Evolutionary conservation across 2,888 invertebrate genomes (phyloP), one percentile per base, ranked within the genome.

Genomic region (Leucophora obtusa): DNA sequence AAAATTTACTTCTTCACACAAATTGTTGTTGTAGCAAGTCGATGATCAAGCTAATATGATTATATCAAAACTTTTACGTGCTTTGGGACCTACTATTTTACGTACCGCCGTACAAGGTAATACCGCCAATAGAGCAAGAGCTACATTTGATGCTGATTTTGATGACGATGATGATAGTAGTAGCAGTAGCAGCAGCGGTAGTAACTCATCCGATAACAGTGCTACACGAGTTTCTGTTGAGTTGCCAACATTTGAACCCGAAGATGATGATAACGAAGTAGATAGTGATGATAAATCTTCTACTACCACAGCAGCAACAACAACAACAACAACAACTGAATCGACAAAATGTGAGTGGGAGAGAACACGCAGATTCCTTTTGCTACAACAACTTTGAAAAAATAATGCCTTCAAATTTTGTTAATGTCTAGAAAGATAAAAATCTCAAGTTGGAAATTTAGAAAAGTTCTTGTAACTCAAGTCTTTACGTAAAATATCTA

Each of bases 81-180:
- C 94, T 82, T 92, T 96, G 87, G 96, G 96, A 60, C 94, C 96
- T 51, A 92, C 89, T 15, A 82, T 94, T 79, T 91, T 96, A 84
- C 89, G 90, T 65, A 89, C 88, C n/a, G 90, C 90, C 18, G 88
- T 90, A 18, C 89, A 89, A 83, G 90, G 90, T 28, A 90, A 89
- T 74, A 75, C 77, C 11, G 89, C 87, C 14, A 89, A 88, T 72
- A 85, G 89, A 50, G 89, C 90, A 63, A 88, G 90, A 75, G 90
- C 87, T 43, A 90, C 89, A 79, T 91, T 91, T 69, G 92, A 92
- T 85, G 92, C 92, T 59, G 92, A 92, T 82, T 92, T 92, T 69
- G 90, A 89, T 83, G 89, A 88, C 73, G 92, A 92, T 80, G 92
- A 92, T 69, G 91, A 89, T 66, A 85, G 85, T 74, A 91, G 79